Conservation (phyloP, 2,797 vertebrate genomes). For the Tamandua tetradactyla region DNA sequence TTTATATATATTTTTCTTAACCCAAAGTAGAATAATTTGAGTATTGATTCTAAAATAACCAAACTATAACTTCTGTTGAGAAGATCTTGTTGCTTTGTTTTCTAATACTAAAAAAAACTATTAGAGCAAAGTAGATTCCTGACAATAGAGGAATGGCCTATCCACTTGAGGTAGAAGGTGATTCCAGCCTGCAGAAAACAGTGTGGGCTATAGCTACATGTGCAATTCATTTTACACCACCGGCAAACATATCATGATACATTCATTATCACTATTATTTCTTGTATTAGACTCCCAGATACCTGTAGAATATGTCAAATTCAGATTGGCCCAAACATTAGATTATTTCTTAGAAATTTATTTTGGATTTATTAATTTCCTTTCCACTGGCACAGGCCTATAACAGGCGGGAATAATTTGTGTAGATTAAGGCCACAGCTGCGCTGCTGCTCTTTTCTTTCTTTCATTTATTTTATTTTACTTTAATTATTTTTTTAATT, state of each 20-base stretch:
- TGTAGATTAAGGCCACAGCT: not conserved
- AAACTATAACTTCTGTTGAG: not conserved
- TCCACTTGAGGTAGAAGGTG: not conserved
- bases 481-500: no score
- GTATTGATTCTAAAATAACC: not conserved
- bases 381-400: not conserved
- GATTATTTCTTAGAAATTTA: not conserved
- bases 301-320: not conserved
- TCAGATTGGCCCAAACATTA: not conserved
- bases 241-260: not conserved
- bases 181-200: not conserved
- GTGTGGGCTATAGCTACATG: not conserved
- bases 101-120: not conserved
- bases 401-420: not conserved
- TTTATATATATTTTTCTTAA: not conserved
- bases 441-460: not conserved
- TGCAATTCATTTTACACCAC: not conserved
- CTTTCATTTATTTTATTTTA: not conserved
- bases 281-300: not conserved
- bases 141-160: not conserved
- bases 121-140: not conserved
- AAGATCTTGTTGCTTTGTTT: not conserved
- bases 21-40: not conserved
- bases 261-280: not conserved
- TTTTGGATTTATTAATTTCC: not conserved